Conservation (phyloP, 2,113 vertebrate genomes). For the Gorsachius goisagi region DNA sequence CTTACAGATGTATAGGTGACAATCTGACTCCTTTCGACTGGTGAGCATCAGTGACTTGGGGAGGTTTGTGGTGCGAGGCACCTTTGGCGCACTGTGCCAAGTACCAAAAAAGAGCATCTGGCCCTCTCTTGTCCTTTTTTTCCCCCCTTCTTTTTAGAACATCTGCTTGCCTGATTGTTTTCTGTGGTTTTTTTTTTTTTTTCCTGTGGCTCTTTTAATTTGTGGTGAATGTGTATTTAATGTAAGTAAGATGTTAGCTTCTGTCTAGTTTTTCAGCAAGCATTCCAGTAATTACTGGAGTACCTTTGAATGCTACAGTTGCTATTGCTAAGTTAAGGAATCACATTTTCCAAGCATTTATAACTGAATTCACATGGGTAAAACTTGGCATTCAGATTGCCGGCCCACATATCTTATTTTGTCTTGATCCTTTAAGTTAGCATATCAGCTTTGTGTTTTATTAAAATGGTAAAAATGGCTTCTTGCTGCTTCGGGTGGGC, state of each 20-base stretch:
- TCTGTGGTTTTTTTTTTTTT: neutral
- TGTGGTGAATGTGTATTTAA: conserved; percentile 49
- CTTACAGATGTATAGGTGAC: conserved; percentile 23
- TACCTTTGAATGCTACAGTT: conserved; percentile 56
- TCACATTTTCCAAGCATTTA: conserved; percentile 46
- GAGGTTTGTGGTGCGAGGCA: neutral
- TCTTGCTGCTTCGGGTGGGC: neutral
- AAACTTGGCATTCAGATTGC: conserved; percentile 34
- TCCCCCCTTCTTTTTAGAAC: neutral
- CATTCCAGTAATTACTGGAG: conserved; percentile 61
- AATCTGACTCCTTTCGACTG: neutral
- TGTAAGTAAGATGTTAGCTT: conserved; percentile 67
- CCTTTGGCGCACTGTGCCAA: neutral
- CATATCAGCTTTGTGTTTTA: conserved; percentile 10
- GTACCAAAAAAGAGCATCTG: conserved; percentile 8
- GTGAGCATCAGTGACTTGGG: neutral
- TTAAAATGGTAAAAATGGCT: conserved; percentile 25
- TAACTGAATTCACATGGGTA: conserved; percentile 53
- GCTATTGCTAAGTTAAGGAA: conserved; percentile 51
- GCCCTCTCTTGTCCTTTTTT: neutral
- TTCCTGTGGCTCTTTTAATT: conserved; percentile 59
- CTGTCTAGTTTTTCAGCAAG: conserved; percentile 49
- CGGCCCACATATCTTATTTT: conserved; percentile 49
- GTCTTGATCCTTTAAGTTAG: conserved; percentile 47
- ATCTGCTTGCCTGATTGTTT: conserved; percentile 41